Base-by-base conservation (phyloP, 2,888 invertebrate species). In the Diaprepes abbreviatus region DNA sequence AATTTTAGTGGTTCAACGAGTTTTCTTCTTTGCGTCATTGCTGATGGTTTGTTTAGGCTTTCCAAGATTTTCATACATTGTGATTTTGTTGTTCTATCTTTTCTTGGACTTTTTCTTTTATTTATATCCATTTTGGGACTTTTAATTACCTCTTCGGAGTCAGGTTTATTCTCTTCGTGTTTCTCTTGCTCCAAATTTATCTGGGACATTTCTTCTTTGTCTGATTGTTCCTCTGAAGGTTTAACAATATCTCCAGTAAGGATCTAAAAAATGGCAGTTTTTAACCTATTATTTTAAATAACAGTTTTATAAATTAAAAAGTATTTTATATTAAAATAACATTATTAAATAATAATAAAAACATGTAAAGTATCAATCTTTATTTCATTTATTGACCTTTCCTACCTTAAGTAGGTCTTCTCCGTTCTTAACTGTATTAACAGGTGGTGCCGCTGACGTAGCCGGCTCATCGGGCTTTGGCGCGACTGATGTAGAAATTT, bases 351-450 rank as follows among this genome's bases (percentile, higher is more conserved):
- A n/a, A n/a, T n/a, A n/a, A n/a, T n/a, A n/a, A n/a, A n/a, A n/a
- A n/a, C n/a, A n/a, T n/a, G n/a, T n/a, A n/a, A n/a, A n/a, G n/a
- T n/a, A n/a, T n/a, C n/a, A n/a, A n/a, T n/a, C n/a, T n/a, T n/a
- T n/a, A n/a, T n/a, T n/a, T n/a, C n/a, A n/a, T n/a, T 33, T 3
- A 33, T 36, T 21, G 19, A 48, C 24, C 36, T 35, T 63, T 28
- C 19, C 9, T 66, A 70, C 70, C 65, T 66, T 66, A 6, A 70
- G 60, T 4, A 60, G 28, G n/a, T 66, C 48, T 6, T 70, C 70
- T 7, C 52, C 62, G 14, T 14, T 66, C 2, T 40, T 24, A 7
- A 24, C 60, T 3, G 36, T 38, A 10, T 38, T 68, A 10, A 63
- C 36, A 14, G 28, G 24, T 12, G 33, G n/a, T 19, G 24, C 0